Evolutionary conservation across 92 coral and sea anemone species (phyloP), one percentile per base, ranked within the genome.

Genomic region (Umimayanthus chanpuru): DNA sequence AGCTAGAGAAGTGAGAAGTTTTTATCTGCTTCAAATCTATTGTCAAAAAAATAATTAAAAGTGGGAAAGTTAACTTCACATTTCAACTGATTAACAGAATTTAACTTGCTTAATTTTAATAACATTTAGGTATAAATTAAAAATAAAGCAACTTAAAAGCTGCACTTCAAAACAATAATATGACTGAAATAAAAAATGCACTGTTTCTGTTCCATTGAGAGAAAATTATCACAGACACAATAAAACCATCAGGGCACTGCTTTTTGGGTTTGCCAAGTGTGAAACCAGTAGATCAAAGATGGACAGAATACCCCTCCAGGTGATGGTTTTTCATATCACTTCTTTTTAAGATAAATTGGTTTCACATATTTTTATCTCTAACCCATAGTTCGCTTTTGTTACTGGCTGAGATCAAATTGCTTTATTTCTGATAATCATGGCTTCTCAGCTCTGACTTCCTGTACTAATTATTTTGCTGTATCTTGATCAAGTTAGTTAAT

Each of bases 401-500:
- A 83, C 41, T 70, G 65, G 66, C 39, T 14, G 58, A 83, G 66
- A 83, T 72, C 58, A 82, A 83, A 29, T 43, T 41, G 65, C 44
- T 83, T 83, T 70, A 70, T 29, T 83, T 36, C 77, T 41, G 47
- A 28, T 71, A 43, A 44, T 70, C 40, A 6, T 44, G 61, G 43
- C n/a, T 68, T 14, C 41, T 55, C 72, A 55, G 47, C 39, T 26
- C 23, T 32, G 87, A 72, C 66, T 68, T 83, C 87, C 87, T 43
- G 87, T 83, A 83, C 25, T 2, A 26, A 83, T 70, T 36, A 36
- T 41, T 66, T 82, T 67, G 76, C 41, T 25, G 61, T 70, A 83
- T 43, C 28, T 56, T 71, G 36, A 49, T 82, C 77, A 53, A 49
- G 64, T 82, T 5, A 41, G 61, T 44, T 15, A 82, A 81, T 43